Conservation (phyloP, 1,140 invertebrate species). For the Phocides pigmalion region DNA sequence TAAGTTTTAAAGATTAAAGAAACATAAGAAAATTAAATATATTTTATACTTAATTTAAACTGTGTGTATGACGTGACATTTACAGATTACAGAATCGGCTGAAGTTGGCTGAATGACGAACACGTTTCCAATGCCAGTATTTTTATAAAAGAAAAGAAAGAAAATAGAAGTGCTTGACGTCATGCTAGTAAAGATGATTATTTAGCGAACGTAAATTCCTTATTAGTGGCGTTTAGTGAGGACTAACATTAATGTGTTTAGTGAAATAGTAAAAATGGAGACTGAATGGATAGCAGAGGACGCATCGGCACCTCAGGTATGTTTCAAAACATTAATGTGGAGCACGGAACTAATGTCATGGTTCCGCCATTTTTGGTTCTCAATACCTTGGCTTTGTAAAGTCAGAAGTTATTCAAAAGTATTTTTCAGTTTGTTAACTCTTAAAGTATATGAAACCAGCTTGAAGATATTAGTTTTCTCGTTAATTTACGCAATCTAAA, state of each 20-base stretch:
- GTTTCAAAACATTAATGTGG: constrained; percentile 58
- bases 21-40: too few species aligned
- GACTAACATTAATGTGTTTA: constrained; percentile 77
- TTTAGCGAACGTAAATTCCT: constrained; percentile 69
- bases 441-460: constrained; percentile 1
- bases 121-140: constrained; percentile 45
- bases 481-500: background rate
- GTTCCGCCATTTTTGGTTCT: constrained; percentile 76
- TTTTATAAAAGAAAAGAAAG: constrained; percentile 46
- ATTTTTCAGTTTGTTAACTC: constrained; percentile 14
- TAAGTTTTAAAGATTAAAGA: too few species aligned
- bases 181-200: constrained; percentile 76
- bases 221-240: constrained; percentile 68
- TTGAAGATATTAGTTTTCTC: background rate
- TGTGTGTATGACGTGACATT: too few species aligned
- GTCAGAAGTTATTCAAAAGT: constrained; percentile 21
- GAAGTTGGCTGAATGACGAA: constrained; percentile 44
- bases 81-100: too few species aligned
- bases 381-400: constrained; percentile 21
- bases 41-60: too few species aligned
- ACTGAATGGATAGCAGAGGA: constrained; percentile 81
- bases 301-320: constrained; percentile 74
- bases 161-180: constrained; percentile 74
- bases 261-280: constrained; percentile 80
- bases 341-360: constrained; percentile 72